Percentiles rank a stretch among this genome's conserved stretches.
Evolutionary conservation across 2,888 invertebrate species (phyloP).

Genomic region (Agrenia bidenticulata): DNA sequence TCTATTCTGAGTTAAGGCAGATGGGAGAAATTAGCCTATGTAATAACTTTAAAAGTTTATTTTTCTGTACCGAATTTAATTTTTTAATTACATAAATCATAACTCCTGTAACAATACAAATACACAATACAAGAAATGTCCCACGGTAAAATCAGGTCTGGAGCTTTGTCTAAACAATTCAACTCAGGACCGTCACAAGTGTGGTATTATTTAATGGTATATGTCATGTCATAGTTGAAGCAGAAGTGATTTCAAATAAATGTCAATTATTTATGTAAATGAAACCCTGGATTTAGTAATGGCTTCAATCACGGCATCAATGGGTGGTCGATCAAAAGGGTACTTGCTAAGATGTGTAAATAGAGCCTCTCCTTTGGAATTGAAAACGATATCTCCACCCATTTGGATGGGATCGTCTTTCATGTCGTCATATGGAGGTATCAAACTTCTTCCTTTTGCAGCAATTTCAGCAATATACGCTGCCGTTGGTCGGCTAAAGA

Average conservation of each 20-base stretch:
- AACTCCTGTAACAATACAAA: no score
- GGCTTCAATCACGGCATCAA: neutral
- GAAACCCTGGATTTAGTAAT: no score
- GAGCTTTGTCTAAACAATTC: conserved; percentile 1
- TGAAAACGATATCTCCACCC: conserved; percentile 53
- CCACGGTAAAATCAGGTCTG: neutral
- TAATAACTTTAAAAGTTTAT: no score
- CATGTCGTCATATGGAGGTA: conserved; percentile 41
- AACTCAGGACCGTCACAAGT: neutral
- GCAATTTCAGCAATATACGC: conserved; percentile 42
- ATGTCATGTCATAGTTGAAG: no score
- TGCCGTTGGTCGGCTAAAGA: conserved; percentile 44
- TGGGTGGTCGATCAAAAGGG: conserved; percentile 46
- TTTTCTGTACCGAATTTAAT: no score
- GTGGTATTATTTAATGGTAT: neutral
- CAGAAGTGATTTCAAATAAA: no score
- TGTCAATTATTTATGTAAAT: no score
- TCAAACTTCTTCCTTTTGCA: conserved; percentile 32
- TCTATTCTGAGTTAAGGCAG: no score
- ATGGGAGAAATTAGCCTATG: no score
- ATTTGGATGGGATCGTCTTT: conserved; percentile 53
- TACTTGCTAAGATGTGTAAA: conserved; percentile 41
- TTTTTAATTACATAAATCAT: no score
- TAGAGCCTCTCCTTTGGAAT: conserved; percentile 26
- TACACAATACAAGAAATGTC: neutral